phyloP scores from a whole-genome alignment of 2,113 vertebrate species.

The Pseudopodoces humilis region DNA sequence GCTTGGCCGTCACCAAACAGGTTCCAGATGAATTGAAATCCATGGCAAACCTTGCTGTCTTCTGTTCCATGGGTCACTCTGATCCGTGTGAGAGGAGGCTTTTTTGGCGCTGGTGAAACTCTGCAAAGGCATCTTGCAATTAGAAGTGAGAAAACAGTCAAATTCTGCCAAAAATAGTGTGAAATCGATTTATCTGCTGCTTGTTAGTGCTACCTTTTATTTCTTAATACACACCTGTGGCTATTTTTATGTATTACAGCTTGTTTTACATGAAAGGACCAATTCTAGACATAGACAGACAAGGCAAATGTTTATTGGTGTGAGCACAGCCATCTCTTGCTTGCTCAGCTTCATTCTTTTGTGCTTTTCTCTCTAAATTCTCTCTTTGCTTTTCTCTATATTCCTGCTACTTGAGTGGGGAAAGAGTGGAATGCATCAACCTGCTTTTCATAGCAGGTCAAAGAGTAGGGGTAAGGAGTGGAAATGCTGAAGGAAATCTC shows the following conservation, averaged over 20 bases:
- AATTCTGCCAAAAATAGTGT: background rate
- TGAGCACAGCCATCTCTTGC: background rate
- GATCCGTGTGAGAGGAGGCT: background rate
- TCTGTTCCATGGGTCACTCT: background rate
- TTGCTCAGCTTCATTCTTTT: background rate
- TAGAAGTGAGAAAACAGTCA: background rate
- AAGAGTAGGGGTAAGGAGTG: background rate
- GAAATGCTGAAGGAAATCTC: background rate
- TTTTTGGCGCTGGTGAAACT: background rate
- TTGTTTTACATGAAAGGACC: background rate
- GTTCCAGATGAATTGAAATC: constrained; percentile 32
- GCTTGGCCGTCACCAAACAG: background rate
- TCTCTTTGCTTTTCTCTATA: background rate
- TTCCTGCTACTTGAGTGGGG: background rate
- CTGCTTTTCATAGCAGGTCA: background rate
- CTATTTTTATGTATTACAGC: background rate
- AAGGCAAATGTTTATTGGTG: background rate
- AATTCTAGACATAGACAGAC: background rate
- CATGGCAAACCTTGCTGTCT: background rate
- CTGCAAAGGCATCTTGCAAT: background rate
- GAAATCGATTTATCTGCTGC: background rate
- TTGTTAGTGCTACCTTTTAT: background rate
- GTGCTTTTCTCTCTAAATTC: background rate
- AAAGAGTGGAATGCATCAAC: background rate
- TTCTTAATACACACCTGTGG: background rate